Conservation (phyloP, 2,113 vertebrate species). For the Eleginops maclovinus region DNA sequence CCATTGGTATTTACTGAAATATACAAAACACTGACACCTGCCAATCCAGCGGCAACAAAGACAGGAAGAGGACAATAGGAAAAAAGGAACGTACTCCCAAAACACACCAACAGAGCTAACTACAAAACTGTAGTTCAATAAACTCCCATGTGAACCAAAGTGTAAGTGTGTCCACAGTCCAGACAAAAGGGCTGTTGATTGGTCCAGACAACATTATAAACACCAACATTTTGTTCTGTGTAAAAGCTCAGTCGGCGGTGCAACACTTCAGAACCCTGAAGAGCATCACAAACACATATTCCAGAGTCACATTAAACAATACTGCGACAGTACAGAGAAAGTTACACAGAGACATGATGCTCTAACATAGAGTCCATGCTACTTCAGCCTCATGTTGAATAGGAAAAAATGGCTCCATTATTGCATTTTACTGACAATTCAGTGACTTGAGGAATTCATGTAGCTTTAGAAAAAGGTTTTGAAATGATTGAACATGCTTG, state of each 20-base stretch:
- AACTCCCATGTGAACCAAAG: slow-evolving; percentile 45
- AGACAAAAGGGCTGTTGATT: slow-evolving; percentile 20
- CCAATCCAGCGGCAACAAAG: slow-evolving; percentile 88
- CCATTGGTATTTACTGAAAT: slow-evolving; percentile 83
- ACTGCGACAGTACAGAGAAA: slow-evolving; percentile 17
- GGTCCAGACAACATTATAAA: slow-evolving; percentile 39
- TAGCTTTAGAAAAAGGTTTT: slow-evolving; percentile 38
- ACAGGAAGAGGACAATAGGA: slow-evolving; percentile 67
- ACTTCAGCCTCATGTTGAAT: slow-evolving; percentile 38
- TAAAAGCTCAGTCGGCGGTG: slow-evolving; percentile 10
- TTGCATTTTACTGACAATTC: slow-evolving; percentile 47
- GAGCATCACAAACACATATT: slow-evolving; percentile 41
- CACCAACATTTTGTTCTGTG: slow-evolving; percentile 47
- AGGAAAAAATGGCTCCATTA: slow-evolving; percentile 38
- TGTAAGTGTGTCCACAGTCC: slow-evolving; percentile 15
- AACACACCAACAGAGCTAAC: slow-evolving; percentile 54
- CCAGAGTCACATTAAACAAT: slow-evolving; percentile 62
- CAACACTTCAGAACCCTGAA: slow-evolving; percentile 14
- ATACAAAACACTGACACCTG: slow-evolving; percentile 87
- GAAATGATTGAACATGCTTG: slow-evolving; percentile 24
- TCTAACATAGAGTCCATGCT: slow-evolving; percentile 38
- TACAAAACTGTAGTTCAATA: slow-evolving; percentile 29
- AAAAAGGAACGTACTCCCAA: slow-evolving; percentile 73
- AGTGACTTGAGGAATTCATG: slow-evolving; percentile 31
- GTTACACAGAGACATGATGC: slow-evolving; percentile 33